Conservation (phyloP, 1,140 invertebrate species). For the Capitella teleta region DNA sequence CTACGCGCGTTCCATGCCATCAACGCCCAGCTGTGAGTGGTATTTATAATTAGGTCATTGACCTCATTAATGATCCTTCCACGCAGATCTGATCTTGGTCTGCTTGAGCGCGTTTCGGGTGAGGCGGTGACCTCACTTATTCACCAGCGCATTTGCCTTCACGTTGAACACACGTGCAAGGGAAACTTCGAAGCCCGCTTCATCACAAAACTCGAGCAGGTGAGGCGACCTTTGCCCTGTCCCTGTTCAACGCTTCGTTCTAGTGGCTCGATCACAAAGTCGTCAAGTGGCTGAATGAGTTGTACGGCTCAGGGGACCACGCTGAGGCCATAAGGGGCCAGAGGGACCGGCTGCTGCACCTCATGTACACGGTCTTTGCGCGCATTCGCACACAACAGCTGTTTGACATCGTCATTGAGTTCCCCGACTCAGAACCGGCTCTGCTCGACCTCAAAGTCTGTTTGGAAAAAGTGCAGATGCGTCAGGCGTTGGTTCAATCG, state of each 20-base stretch:
- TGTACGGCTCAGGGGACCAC: slow-evolving; percentile 45
- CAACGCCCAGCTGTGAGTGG: slow-evolving; percentile 51
- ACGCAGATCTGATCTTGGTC: slow-evolving; percentile 49
- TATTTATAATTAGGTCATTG: neutral
- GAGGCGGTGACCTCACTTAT: slow-evolving; percentile 70
- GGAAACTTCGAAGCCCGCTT: slow-evolving; percentile 72
- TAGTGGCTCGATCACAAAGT: slow-evolving; percentile 73
- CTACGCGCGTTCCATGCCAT: slow-evolving; percentile 65
- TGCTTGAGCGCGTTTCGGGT: slow-evolving; percentile 67
- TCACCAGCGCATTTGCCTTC: slow-evolving; percentile 63
- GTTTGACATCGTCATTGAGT: slow-evolving; percentile 93
- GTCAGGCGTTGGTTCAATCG: slow-evolving; percentile 61
- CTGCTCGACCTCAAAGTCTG: slow-evolving; percentile 80
- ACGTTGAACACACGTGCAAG: slow-evolving; percentile 66
- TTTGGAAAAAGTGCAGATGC: slow-evolving; percentile 69
- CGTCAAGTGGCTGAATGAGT: slow-evolving; percentile 66
- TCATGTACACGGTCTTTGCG: slow-evolving; percentile 79
- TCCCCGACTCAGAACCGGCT: slow-evolving; percentile 86
- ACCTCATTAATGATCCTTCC: neutral
- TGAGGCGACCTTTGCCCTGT: slow-evolving; percentile 30
- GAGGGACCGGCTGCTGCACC: slow-evolving; percentile 54
- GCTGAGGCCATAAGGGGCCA: slow-evolving; percentile 44
- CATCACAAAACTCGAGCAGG: slow-evolving; percentile 57
- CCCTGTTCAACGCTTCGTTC: slow-evolving; percentile 14
- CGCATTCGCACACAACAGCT: slow-evolving; percentile 78